A percentile compares a stretch with the other conserved stretches of the same genome.
Evolutionary conservation across 2,113 vertebrate genomes (phyloP).

Genomic region (Eclectus roratus): DNA sequence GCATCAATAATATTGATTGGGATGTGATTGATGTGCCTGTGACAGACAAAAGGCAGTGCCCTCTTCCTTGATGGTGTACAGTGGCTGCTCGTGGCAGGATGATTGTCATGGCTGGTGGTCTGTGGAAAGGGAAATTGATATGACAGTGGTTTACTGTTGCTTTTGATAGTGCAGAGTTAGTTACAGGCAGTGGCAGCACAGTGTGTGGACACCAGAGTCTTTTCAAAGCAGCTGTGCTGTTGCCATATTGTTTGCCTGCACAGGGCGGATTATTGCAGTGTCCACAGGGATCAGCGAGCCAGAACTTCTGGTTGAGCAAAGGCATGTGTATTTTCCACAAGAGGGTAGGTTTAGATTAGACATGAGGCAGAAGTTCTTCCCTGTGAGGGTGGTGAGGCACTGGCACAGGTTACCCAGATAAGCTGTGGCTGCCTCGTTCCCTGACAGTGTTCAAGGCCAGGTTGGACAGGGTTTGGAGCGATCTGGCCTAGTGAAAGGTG

Average conservation of each 20-base stretch:
- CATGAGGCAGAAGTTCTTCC: neutral
- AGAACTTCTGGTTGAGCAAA: neutral
- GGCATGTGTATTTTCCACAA: neutral
- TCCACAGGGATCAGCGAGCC: neutral
- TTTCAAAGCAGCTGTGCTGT: neutral
- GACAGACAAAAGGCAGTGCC: neutral
- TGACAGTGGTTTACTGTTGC: too few relatives aligned
- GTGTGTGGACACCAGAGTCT: neutral
- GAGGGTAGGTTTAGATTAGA: neutral
- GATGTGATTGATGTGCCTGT: neutral
- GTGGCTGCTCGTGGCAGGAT: neutral
- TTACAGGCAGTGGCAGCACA: neutral
- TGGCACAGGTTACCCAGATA: neutral
- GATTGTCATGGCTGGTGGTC: neutral
- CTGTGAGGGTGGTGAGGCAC: neutral
- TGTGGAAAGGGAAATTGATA: neutral
- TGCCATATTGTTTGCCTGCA: accelerated
- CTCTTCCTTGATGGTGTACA: accelerated
- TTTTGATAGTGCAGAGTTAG: neutral
- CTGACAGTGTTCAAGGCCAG: neutral
- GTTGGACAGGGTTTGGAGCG: neutral
- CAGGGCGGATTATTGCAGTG: accelerated
- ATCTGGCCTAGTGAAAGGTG: neutral
- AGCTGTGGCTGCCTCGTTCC: neutral
- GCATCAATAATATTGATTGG: neutral